Percentiles rank a stretch among this genome's conserved stretches.
These are phyloP conservation scores for Psittacula echo DNA, from an alignment of 2,797 vertebrate species.

Conservation along the genomic window DNA sequence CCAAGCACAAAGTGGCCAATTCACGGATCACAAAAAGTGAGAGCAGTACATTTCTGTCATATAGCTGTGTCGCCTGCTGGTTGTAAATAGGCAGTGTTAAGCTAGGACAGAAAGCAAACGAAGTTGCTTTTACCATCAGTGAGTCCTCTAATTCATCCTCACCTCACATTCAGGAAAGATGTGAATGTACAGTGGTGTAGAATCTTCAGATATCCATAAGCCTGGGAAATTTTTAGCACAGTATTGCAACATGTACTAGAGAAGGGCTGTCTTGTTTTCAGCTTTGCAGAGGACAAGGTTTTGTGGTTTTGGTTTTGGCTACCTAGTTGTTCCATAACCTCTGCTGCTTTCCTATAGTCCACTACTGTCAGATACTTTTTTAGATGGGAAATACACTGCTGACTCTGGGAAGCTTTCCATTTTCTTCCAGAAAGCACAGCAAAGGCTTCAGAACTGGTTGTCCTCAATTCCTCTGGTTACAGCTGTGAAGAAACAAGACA, in stretches of 20 bases:
- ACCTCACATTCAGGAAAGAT: neutral
- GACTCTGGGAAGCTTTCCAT: neutral
- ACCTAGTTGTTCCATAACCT: neutral
- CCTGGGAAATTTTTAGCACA: neutral
- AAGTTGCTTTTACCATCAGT: neutral
- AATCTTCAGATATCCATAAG: neutral
- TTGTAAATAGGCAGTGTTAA: neutral
- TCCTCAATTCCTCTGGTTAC: neutral
- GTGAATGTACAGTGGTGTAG: neutral
- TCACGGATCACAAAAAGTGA: neutral
- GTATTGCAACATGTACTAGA: neutral
- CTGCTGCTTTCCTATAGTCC: neutral
- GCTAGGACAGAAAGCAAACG: neutral
- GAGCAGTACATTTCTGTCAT: neutral
- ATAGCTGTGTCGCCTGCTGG: neutral
- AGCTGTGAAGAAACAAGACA: neutral
- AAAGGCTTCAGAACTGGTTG: neutral
- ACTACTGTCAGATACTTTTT: neutral
- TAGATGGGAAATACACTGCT: neutral
- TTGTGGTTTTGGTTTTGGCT: neutral
- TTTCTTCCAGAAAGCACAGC: neutral
- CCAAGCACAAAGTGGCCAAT: neutral
- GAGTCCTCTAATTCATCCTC: neutral
- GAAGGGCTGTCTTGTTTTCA: neutral
- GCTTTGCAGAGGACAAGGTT: neutral